Evolutionary conservation across 37 sponge, comb jelly and placozoan species (phyloP), one percentile per base, ranked within the genome.

Genomic region (Diacarnus erythraeanus): DNA sequence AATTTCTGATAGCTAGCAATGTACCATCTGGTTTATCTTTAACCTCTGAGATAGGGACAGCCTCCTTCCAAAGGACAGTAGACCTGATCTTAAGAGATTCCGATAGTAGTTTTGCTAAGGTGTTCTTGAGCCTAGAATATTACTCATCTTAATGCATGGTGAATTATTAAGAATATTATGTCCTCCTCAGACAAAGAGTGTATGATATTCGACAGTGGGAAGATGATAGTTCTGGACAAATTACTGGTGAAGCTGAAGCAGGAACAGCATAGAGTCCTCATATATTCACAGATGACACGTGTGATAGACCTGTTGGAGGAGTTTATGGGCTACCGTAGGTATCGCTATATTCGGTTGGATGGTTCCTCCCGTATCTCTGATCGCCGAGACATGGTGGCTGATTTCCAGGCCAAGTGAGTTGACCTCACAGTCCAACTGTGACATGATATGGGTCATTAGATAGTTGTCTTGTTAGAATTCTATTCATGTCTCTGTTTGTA

Each of bases 301-400:
- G 86, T 94, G 90, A 97, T 97, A 64, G 97, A 97, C 77, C 72
- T 97, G 47, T 77, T 97, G 38, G 97, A 94, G 84, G 97, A 97
- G 74, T 88, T 80, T 86, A 97, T 97, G 95, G 51, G 64, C 21
- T 91, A 85, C 68, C 40, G 95, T 25, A 64, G 84, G 67, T 79
- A 97, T 74, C 82, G 78, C 78, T 97, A 94, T 75, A 97, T 95
- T 47, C 38, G 97, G 8, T 72, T 97, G 72, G 97, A 97, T 54
- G 97, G 97, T 30, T 94, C 96, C 57, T 97, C 95, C 2, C 57
- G 76, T 71, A 97, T 97, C 47, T 91, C 95, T 15, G 97, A 97
- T 29, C 67, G 97, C 29, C 65, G 97, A n/a, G 97, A 97, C 80
- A 97, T 97, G 97, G 97, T 97, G 42, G 97, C 83, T 37, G 97